Conservation (phyloP, 2,888 invertebrate species). For the Lampropteryx suffumata region DNA sequence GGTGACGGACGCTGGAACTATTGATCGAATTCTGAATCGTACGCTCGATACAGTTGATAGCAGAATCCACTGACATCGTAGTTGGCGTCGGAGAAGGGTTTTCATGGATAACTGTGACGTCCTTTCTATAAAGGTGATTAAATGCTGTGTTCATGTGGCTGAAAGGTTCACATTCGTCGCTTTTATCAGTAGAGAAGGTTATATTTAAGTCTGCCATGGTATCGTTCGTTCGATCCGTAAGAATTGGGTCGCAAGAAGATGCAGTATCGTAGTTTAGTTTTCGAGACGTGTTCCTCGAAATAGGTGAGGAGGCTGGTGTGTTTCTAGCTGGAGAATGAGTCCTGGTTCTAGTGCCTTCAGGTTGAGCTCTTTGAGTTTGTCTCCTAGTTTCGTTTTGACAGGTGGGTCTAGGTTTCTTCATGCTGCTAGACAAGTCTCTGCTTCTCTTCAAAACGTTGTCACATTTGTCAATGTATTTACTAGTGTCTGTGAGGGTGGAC, state of each 20-base stretch:
- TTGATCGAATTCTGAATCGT: conserved; percentile 51
- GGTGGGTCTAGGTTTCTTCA: conserved; percentile 47
- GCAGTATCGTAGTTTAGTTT: conserved; percentile 62
- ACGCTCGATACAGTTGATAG: conserved; percentile 49
- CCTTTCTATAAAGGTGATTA: conserved; percentile 31
- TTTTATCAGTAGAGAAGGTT: conserved; percentile 73
- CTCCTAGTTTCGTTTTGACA: conserved; percentile 37
- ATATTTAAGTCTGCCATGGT: conserved; percentile 76
- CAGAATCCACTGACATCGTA: conserved; percentile 43
- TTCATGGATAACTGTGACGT: conserved; percentile 38
- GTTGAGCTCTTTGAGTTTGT: conserved; percentile 34
- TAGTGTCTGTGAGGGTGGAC: conserved; percentile 60
- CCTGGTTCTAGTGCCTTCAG: conserved; percentile 49
- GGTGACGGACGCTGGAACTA: conserved; percentile 16
- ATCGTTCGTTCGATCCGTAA: conserved; percentile 77
- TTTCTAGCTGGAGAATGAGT: conserved; percentile 53
- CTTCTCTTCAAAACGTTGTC: conserved; percentile 65
- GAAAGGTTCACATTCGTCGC: conserved; percentile 47
- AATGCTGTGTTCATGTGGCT: conserved; percentile 24
- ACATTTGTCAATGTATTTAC: conserved; percentile 61
- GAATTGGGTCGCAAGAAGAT: conserved; percentile 62
- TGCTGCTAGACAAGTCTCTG: conserved; percentile 59
- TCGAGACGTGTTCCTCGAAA: conserved; percentile 47
- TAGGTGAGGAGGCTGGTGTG: conserved; percentile 44
- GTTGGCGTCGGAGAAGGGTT: conserved; percentile 28